These are phyloP conservation scores for Cordilura impudica DNA, from an alignment of 2,888 invertebrate genomes.

Conservation along the genomic window DNA sequence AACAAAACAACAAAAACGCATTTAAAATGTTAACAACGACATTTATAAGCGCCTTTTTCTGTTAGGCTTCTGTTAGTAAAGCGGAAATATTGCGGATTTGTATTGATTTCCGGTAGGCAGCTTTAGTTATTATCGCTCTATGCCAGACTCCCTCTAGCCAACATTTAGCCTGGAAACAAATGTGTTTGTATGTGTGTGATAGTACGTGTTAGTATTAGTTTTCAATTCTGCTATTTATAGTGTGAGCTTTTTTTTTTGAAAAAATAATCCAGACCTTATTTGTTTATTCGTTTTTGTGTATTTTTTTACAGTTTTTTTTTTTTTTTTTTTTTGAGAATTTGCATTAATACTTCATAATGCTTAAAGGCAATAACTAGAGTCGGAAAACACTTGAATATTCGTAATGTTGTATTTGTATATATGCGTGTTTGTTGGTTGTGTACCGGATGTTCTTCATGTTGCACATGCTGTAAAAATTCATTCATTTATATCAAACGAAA, in stretches of 20 bases:
- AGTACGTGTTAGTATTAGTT: slow-evolving; percentile 1
- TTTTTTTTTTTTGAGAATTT: slow-evolving; percentile 1
- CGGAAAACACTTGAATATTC: not conserved
- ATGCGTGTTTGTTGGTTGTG: slow-evolving; percentile 9
- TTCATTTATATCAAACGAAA: slow-evolving; percentile 52
- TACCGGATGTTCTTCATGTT: slow-evolving; percentile 57
- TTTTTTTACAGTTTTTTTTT: slow-evolving; percentile 7
- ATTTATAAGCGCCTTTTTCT: slow-evolving; percentile 30
- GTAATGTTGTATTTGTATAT: not conserved
- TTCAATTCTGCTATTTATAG: slow-evolving; percentile 19
- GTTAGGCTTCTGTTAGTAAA: slow-evolving; percentile 37
- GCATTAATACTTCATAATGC: slow-evolving; percentile 53
- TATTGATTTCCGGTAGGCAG: slow-evolving; percentile 62
- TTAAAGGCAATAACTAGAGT: slow-evolving; percentile 48
- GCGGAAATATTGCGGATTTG: slow-evolving; percentile 63
- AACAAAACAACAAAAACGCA: not conserved
- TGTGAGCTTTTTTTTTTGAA: not conserved
- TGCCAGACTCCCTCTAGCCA: slow-evolving; percentile 30
- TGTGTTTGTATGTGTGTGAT: not conserved
- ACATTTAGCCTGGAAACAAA: not conserved
- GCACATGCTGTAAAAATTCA: slow-evolving; percentile 51
- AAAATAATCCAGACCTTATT: slow-evolving; percentile 31
- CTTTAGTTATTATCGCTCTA: slow-evolving; percentile 55
- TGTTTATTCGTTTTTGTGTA: slow-evolving; percentile 22
- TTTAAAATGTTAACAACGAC: not conserved